Percentiles rank a stretch among this genome's conserved stretches.
These are phyloP conservation scores for Apogon talboti DNA, from an alignment of 2,797 vertebrate species.

Conservation along the genomic window DNA sequence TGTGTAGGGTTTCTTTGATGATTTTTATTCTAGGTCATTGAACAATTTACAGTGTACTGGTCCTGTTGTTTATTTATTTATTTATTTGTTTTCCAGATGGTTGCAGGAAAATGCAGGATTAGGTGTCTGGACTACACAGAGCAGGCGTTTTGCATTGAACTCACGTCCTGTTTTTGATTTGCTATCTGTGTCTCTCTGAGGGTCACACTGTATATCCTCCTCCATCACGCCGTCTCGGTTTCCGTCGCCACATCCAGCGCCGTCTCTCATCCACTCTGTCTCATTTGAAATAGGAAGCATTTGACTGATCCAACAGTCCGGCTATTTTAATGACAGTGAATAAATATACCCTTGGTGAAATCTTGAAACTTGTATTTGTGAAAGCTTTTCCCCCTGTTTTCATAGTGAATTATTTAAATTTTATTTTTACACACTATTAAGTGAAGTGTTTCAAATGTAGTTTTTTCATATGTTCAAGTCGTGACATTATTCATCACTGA, in stretches of 20 bases:
- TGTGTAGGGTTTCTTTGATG: conserved; percentile 15
- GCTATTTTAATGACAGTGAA: too few species aligned
- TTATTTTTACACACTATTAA: not conserved
- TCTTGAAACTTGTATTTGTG: too few species aligned
- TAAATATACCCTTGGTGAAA: too few species aligned
- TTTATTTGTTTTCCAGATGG: not conserved
- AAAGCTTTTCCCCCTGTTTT: too few species aligned
- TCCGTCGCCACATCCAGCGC: not conserved
- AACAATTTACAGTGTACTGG: not conserved
- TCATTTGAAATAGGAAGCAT: not conserved
- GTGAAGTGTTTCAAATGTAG: not conserved
- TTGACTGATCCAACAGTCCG: too few species aligned
- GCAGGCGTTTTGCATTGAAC: not conserved
- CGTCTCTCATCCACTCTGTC: not conserved
- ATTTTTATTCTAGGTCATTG: conserved; percentile 16
- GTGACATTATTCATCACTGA: not conserved
- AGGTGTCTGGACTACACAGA: conserved; percentile 14
- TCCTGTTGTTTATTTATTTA: not conserved
- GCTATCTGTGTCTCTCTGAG: conserved; percentile 3
- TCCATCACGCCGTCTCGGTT: not conserved
- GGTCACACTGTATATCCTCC: not conserved
- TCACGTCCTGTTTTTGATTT: conserved; percentile 8
- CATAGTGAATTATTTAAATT: too few species aligned
- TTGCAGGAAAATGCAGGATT: conserved; percentile 3
- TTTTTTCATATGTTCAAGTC: not conserved